Evolutionary conservation across 2,113 vertebrate species (phyloP).

Genomic region (Percina caprodes): DNA sequence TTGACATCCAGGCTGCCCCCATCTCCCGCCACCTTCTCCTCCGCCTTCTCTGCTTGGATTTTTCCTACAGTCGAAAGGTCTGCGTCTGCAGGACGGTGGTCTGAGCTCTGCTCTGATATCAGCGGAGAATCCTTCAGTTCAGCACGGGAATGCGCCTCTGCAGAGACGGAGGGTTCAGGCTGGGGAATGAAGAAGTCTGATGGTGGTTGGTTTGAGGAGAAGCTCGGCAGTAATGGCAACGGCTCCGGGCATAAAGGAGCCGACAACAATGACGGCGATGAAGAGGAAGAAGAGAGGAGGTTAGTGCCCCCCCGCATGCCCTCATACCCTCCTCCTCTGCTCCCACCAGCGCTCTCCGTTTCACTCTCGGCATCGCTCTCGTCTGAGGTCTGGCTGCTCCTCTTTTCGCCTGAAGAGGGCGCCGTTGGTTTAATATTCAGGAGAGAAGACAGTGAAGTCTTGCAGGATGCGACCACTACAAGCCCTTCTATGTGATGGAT

Average conservation of each 20-base stretch:
- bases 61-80: not conserved
- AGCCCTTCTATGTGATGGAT: constrained; percentile 22
- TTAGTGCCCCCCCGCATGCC: not conserved
- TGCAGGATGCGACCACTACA: fast-evolving
- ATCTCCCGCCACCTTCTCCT: not conserved
- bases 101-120: not conserved
- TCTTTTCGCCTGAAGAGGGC: constrained; percentile 26
- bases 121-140: not conserved
- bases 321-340: constrained; percentile 23
- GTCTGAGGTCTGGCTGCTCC: not conserved
- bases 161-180: not conserved
- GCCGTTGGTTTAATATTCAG: not conserved
- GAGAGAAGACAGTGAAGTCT: not conserved
- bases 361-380: constrained; percentile 16
- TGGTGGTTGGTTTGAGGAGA: not conserved
- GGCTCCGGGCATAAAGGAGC: not conserved
- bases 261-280: not conserved
- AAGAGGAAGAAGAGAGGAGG: constrained; percentile 29
- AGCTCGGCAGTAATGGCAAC: not conserved
- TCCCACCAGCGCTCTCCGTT: not conserved
- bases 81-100: not conserved
- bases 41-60: not conserved
- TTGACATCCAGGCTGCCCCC: constrained; percentile 43
- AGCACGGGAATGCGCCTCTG: not conserved
- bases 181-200: not conserved